Base-by-base conservation (phyloP, 2,797 vertebrate species). In the Eidolon dupreanum region DNA sequence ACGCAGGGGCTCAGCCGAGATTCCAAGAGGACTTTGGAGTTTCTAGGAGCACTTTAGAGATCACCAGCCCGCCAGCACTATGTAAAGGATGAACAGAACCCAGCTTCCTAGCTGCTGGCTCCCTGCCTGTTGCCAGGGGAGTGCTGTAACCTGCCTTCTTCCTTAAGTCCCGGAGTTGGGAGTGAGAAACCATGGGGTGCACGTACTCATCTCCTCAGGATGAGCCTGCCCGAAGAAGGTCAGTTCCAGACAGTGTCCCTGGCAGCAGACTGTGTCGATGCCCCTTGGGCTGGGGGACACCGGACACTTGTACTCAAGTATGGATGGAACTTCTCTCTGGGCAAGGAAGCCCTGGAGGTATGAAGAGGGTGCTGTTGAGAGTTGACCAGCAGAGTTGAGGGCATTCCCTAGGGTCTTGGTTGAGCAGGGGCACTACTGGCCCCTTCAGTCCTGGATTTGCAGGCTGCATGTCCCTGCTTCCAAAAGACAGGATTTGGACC, bases 151-250 rank as follows among this genome's bases (percentile, higher is more conserved):
- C 51, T 71, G 96, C 92, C 10, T 97, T 93, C 93, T 65, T 4
- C 90, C 75, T 24, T 65, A 66, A 81, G 79, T 31, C 57, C 85
- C n/a, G 85, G 75, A 90, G 53, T 12, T 70, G 88, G 78, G 73
- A 63, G 61, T 61, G 8, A 82, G 92, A 65, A 87, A 55, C 89
- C 96, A 99, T 99, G 99, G 99, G 99, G 97, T 99, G 99, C 17
- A 96, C 98, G n/a, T 99, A 99, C 98, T 99, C 99, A 0, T 98
- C 99, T 97, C 99, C 99, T 0, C 98, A 91, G 95, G 99, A 99
- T 88, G 99, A 99, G 95, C 98, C 97, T 92, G 92, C 98, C 38
- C 84, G 93, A 57, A 98, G 98, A 95, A 99, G 99, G 99, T 99
- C 98, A 99, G 99, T 98, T 71, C 74, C 2, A 31, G 55, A 51